These are phyloP conservation scores for Gobio occitaniae DNA, from an alignment of 2,797 vertebrate genomes.

Conservation along the genomic window DNA sequence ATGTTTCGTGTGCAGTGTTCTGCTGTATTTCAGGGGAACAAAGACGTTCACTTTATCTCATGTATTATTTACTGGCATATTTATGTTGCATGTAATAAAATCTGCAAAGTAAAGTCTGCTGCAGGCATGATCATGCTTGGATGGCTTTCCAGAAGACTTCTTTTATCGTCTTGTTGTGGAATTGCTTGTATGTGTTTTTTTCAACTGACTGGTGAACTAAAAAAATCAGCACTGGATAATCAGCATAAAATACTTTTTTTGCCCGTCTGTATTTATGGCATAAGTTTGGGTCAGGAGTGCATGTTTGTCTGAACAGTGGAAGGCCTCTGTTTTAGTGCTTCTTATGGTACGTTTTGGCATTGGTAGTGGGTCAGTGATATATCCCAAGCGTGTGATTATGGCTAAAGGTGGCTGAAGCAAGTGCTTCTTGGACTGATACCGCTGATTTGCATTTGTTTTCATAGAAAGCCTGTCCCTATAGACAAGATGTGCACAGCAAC, in stretches of 20 bases:
- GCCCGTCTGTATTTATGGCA: neutral
- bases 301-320: neutral
- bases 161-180: slow-evolving; percentile 4
- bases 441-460: slow-evolving; percentile 37
- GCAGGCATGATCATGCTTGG: slow-evolving; percentile 15
- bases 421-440: neutral
- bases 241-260: neutral
- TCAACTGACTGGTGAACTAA: neutral
- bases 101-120: slow-evolving; percentile 29
- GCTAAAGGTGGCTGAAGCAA: slow-evolving; percentile 10
- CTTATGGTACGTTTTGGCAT: neutral
- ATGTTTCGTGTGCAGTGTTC: neutral
- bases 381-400: neutral
- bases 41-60: slow-evolving; percentile 28
- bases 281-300: neutral
- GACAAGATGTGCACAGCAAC: slow-evolving; percentile 6
- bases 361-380: slow-evolving; percentile 3
- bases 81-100: slow-evolving; percentile 23
- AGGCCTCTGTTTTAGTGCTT: neutral
- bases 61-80: slow-evolving; percentile 30
- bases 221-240: slow-evolving; percentile 2
- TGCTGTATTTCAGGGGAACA: neutral
- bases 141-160: slow-evolving; percentile 9
- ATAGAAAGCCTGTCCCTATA: slow-evolving; percentile 10
- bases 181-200: neutral